Conservation (phyloP, 1,140 invertebrate genomes). For the Monomorium pharaonis region DNA sequence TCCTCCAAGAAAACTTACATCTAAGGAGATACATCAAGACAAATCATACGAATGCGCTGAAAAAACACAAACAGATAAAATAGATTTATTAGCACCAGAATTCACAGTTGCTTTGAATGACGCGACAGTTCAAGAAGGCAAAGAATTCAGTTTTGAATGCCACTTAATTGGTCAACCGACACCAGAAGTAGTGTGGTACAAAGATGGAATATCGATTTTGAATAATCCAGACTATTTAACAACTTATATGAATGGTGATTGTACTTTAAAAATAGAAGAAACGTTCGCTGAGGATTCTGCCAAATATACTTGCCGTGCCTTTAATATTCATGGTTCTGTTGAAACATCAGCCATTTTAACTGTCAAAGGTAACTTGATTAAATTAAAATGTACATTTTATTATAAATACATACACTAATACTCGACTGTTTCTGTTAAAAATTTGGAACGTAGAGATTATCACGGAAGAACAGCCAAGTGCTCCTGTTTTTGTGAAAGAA, state of each 20-base stretch:
- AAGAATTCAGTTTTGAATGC: slow-evolving; percentile 87
- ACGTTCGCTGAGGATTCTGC: slow-evolving; percentile 94
- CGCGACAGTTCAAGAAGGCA: slow-evolving; percentile 91
- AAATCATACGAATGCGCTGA: not conserved
- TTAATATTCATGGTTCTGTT: slow-evolving; percentile 88
- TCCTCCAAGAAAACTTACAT: slow-evolving; percentile 68
- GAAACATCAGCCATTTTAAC: slow-evolving; percentile 91
- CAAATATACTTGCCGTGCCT: slow-evolving; percentile 90
- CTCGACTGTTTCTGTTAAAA: not conserved
- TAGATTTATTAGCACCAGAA: slow-evolving; percentile 82
- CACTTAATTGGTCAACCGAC: slow-evolving; percentile 85
- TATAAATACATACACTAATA: not conserved
- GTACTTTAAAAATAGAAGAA: slow-evolving; percentile 90
- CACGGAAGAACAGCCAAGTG: slow-evolving; percentile 87
- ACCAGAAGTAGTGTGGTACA: slow-evolving; percentile 89
- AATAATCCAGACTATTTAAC: slow-evolving; percentile 90
- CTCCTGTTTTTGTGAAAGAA: slow-evolving; percentile 88
- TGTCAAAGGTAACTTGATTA: slow-evolving; percentile 88
- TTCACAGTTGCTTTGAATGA: slow-evolving; percentile 89
- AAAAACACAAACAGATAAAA: slow-evolving; percentile 42
- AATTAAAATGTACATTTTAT: not conserved
- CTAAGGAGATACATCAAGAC: slow-evolving; percentile 18
- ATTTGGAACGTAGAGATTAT: slow-evolving; percentile 86
- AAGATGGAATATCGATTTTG: slow-evolving; percentile 89
- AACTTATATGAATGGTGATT: slow-evolving; percentile 85